phyloP scores from a whole-genome alignment of 2,888 invertebrate genomes.

The Luperina testacea region DNA sequence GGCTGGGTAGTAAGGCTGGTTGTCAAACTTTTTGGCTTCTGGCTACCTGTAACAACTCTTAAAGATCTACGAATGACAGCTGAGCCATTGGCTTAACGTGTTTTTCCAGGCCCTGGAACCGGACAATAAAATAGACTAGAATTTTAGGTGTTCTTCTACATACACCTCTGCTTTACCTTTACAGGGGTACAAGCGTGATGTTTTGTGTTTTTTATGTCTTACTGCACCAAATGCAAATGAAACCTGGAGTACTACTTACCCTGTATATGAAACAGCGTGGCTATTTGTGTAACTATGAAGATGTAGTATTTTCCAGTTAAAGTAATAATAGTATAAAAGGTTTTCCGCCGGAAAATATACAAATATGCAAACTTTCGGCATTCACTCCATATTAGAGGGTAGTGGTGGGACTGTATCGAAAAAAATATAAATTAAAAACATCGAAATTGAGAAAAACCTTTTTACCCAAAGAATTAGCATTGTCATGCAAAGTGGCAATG shows the following conservation, averaged over 20 bases:
- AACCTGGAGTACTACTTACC: constrained; percentile 23
- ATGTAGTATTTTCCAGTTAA: constrained; percentile 65
- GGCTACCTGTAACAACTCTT: background rate
- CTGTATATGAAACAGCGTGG: constrained; percentile 14
- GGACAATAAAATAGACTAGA: background rate
- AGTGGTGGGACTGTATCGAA: constrained; percentile 58
- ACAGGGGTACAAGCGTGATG: background rate
- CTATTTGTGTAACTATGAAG: constrained; percentile 40
- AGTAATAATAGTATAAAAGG: constrained; percentile 69
- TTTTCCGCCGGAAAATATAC: constrained; percentile 69
- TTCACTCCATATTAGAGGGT: constrained; percentile 72
- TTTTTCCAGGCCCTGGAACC: background rate
- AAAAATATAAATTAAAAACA: background rate
- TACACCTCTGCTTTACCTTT: too few species aligned
- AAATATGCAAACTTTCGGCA: constrained; percentile 74
- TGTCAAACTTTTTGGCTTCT: background rate
- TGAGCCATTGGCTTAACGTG: background rate
- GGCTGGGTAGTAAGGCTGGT: too few species aligned
- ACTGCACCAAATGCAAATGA: constrained; percentile 38
- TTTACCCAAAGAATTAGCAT: background rate
- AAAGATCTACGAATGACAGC: background rate
- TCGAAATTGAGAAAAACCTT: background rate
- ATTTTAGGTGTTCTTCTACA: background rate
- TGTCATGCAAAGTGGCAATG: too few species aligned
- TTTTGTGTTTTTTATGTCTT: background rate